Evolutionary conservation across 1,140 invertebrate genomes (phyloP), one percentile per base, ranked within the genome.

Genomic region (Plutomurus gul): DNA sequence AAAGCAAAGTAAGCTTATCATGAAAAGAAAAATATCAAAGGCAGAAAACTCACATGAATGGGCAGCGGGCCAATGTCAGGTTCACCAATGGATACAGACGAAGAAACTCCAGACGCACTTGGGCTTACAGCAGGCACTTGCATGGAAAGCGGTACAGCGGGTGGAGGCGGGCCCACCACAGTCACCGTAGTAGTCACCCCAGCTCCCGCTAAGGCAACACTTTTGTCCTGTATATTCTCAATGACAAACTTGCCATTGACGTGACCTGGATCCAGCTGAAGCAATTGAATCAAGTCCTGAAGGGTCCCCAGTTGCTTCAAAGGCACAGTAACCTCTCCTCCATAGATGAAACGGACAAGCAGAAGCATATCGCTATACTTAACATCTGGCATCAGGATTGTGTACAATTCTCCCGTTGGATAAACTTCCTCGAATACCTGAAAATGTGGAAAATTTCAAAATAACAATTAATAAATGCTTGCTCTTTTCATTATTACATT

Each of bases 261-360:
- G 70, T 84, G 78, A 33, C 83, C 83, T 10, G 83, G 80, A 43
- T 84, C 83, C 11, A 84, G 60, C 27, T 82, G 78, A 18, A 84
- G 82, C n/a, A 84, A 75, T 51, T 83, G 80, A 56, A 83, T 84
- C 20, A 84, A 77, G 51, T 84, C 83, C 60, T 84, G 83, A 1
- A 84, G 65, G 10, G 75, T 82, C 6, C 83, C 83, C 18, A 84
- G 71, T 49, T 84, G 82, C 49, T 83, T 83, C 49, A 84, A 75
- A 33, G 83, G 83, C 13, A 84, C 83, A 37, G 80, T 82, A 1
- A 84, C 83, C 30, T 84, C 83, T 25, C 83, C 83, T n/a, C 83
- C 83, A 49, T 84, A 84, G 11, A 84, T 81, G 81, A 84, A 84
- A 4, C 78, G 77, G 25, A 83, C 73, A 11, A 84, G 46, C 16